Evolutionary conservation across 2,113 vertebrate species (phyloP).

Genomic region (Passer domesticus): DNA sequence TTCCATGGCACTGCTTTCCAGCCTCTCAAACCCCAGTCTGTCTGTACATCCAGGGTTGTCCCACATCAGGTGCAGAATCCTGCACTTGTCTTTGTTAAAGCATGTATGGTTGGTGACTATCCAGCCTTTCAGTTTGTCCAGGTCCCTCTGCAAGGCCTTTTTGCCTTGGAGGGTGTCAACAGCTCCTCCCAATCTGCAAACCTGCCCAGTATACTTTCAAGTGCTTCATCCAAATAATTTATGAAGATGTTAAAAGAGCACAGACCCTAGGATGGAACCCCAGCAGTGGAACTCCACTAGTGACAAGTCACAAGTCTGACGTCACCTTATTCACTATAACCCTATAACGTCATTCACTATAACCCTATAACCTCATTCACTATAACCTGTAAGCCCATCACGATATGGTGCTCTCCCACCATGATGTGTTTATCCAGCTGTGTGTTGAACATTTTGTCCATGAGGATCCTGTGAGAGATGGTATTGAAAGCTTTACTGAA

Average conservation of each 20-base stretch:
- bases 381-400: not conserved
- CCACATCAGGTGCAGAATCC: not conserved
- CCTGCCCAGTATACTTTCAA: not conserved
- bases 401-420: not conserved
- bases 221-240: not conserved
- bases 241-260: not conserved
- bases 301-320: not conserved
- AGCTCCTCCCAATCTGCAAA: not conserved
- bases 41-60: no score
- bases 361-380: not conserved
- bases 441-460: not conserved
- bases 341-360: no score
- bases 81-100: not conserved
- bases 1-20: not conserved
- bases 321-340: not conserved
- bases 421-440: fast-evolving
- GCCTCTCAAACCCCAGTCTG: not conserved
- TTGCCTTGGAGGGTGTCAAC: not conserved
- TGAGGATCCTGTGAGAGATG: not conserved
- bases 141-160: not conserved
- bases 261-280: not conserved
- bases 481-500: not conserved
- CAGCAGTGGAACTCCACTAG: fast-evolving
- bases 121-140: not conserved
- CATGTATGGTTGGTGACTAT: fast-evolving